Percentiles rank a stretch among this genome's conserved stretches.
Evolutionary conservation across 2,797 vertebrate genomes (phyloP).

Genomic region (Euphonia xanthogaster): DNA sequence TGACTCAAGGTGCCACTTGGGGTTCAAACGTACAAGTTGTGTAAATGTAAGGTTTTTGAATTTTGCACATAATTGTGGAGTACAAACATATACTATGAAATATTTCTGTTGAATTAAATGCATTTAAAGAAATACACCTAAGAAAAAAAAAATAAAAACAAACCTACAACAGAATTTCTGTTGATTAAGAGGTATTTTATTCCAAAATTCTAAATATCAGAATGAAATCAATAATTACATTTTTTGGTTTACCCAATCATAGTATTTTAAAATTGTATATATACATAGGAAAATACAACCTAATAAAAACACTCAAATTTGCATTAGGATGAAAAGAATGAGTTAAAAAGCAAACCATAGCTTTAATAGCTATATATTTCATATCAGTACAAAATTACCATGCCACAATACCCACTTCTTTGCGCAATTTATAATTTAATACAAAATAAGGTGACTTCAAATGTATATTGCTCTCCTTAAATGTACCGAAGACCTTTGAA

Average conservation of each 20-base stretch:
- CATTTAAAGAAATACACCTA: fast-evolving
- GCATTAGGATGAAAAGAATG: neutral
- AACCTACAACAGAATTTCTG: neutral
- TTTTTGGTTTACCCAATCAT: slow-evolving; percentile 17
- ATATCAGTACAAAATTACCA: slow-evolving; percentile 15
- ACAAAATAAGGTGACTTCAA: slow-evolving; percentile 40
- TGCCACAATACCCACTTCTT: neutral
- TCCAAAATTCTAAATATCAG: slow-evolving; percentile 47
- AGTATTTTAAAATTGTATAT: neutral
- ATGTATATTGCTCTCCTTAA: slow-evolving; percentile 6
- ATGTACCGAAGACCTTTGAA: neutral
- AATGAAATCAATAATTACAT: slow-evolving; percentile 19
- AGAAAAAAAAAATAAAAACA: no score
- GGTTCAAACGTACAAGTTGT: neutral
- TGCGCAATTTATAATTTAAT: slow-evolving; percentile 24
- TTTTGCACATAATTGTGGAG: neutral
- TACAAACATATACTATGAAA: neutral
- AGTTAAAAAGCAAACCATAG: slow-evolving; percentile 9
- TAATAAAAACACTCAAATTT: neutral
- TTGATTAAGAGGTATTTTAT: slow-evolving; percentile 61
- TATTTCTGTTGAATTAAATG: neutral
- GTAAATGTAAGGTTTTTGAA: neutral
- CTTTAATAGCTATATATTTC: slow-evolving; percentile 15
- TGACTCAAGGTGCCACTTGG: neutral
- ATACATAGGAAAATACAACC: slow-evolving; percentile 35